Conservation (phyloP, 1,140 invertebrate genomes). For the Atta colombica region DNA sequence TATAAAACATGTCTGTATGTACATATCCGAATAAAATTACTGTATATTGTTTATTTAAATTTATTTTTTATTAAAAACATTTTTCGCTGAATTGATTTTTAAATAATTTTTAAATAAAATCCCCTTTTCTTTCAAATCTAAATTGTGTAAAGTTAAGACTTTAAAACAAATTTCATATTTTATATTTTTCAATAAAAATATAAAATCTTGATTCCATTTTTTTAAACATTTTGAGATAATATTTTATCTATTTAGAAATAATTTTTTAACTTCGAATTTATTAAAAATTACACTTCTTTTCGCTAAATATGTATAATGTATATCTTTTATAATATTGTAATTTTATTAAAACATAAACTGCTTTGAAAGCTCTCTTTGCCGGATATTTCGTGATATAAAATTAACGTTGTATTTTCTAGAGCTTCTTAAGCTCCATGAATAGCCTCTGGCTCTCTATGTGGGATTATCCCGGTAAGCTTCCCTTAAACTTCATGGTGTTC, state of each 20-base stretch:
- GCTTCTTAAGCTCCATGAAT: constrained; percentile 89
- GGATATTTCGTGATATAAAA: not conserved
- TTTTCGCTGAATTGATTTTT: not conserved
- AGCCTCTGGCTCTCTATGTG: constrained; percentile 86
- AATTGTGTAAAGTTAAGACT: not conserved
- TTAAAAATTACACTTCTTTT: constrained; percentile 16
- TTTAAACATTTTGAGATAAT: not conserved
- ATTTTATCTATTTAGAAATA: not conserved
- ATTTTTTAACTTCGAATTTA: not conserved
- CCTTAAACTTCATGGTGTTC: constrained; percentile 89
- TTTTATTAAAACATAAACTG: not conserved
- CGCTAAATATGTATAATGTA: no score
- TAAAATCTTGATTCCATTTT: not conserved
- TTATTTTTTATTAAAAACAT: not conserved
- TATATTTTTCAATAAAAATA: not conserved
- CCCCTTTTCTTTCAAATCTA: not conserved
- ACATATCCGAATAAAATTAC: not conserved
- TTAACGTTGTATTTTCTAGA: constrained; percentile 83
- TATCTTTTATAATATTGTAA: not conserved
- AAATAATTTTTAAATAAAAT: not conserved
- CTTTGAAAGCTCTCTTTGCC: not conserved
- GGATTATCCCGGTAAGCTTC: constrained; percentile 86
- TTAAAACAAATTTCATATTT: not conserved
- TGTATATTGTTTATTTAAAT: not conserved
- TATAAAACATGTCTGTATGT: not conserved